A percentile compares a stretch with the other conserved stretches of the same genome.
These are phyloP conservation scores for Nebria ingens DNA, from an alignment of 1,140 invertebrate species.

Conservation along the genomic window DNA sequence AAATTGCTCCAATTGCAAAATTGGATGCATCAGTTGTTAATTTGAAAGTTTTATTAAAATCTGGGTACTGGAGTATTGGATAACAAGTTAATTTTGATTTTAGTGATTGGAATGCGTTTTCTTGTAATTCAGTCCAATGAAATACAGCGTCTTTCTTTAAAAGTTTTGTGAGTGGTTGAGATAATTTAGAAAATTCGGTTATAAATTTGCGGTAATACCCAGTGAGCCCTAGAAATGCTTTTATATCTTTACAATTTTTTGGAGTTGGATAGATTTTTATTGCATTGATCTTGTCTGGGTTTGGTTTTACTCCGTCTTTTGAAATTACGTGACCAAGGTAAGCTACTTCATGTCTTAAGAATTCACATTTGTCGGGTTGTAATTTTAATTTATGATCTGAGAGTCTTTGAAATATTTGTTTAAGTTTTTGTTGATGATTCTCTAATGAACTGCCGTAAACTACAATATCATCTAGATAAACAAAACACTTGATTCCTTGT, in stretches of 20 bases:
- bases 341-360: conserved; percentile 20
- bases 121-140: conserved; percentile 10
- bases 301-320: conserved; percentile 19
- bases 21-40: conserved; percentile 23
- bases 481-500: neutral
- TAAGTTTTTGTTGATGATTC: neutral
- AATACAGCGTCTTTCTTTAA: conserved; percentile 15
- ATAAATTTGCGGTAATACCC: conserved; percentile 24
- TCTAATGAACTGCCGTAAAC: neutral
- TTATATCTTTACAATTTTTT: conserved; percentile 18
- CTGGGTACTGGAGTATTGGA: conserved; percentile 22
- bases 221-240: conserved; percentile 22
- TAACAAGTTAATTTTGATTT: conserved; percentile 12
- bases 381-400: conserved; percentile 20
- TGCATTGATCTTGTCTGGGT: conserved; percentile 21
- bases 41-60: conserved; percentile 23
- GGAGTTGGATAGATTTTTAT: conserved; percentile 20
- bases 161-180: conserved; percentile 14
- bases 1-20: conserved; percentile 19
- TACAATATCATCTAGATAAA: too few relatives aligned
- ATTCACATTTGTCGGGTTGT: conserved; percentile 27
- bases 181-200: conserved; percentile 16
- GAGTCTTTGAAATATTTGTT: conserved; percentile 17
- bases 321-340: conserved; percentile 26
- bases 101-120: conserved; percentile 14